Evolutionary conservation across 2,113 vertebrate species (phyloP).

Genomic region (Vanacampus margaritifer): DNA sequence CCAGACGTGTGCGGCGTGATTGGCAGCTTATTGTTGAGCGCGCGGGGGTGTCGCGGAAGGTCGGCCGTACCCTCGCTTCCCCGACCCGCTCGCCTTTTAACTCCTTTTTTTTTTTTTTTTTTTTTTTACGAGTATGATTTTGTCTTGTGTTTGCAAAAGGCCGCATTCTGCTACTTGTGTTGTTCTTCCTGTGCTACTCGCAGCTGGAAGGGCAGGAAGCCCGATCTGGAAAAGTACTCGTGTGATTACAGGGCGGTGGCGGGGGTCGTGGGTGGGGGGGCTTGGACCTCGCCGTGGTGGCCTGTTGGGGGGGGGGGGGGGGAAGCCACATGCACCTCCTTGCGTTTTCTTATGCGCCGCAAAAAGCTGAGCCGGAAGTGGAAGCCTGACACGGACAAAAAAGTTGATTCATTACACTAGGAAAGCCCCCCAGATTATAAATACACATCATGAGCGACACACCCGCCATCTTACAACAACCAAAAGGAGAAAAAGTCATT

Average conservation of each 20-base stretch:
- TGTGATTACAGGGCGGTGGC: not conserved
- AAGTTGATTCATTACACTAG: not conserved
- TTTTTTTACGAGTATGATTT: not conserved
- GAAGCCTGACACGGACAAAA: not conserved
- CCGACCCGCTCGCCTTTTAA: not conserved
- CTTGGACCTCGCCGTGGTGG: not conserved
- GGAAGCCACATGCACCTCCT: not conserved
- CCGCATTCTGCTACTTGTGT: constrained; percentile 6
- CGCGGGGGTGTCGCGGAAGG: constrained; percentile 5
- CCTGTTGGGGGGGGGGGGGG: not conserved
- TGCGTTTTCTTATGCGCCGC: not conserved
- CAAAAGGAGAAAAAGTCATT: no score
- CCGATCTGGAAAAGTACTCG: not conserved
- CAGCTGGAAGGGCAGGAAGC: constrained; percentile 4
- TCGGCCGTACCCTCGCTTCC: not conserved
- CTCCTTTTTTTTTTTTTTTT: not conserved
- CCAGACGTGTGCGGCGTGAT: not conserved
- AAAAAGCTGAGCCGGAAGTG: not conserved
- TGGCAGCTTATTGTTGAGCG: constrained; percentile 4
- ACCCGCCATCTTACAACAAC: not conserved
- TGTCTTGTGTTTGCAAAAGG: not conserved
- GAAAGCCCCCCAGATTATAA: not conserved
- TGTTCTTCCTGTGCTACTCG: constrained; percentile 5
- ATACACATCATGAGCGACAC: not conserved
- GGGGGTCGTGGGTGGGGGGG: not conserved